Evolutionary conservation across 92 coral and sea anemone genomes (phyloP).

Genomic region (Porites divaricata): DNA sequence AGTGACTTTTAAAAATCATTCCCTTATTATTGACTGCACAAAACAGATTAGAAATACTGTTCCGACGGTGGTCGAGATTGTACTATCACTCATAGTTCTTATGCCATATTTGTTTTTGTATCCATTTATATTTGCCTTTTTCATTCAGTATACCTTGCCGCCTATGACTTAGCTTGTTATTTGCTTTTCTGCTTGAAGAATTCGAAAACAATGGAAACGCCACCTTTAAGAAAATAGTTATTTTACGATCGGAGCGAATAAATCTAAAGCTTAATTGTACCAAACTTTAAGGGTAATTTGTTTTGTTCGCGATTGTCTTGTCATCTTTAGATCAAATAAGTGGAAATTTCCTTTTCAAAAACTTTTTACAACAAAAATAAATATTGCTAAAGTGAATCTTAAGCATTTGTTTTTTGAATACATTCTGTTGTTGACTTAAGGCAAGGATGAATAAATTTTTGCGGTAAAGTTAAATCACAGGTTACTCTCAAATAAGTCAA

Average conservation of each 20-base stretch:
- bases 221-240: constrained; percentile 12
- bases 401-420: neutral
- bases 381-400: neutral
- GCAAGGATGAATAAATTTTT: neutral
- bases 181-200: constrained; percentile 1
- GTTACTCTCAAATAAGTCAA: neutral
- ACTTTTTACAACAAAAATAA: neutral
- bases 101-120: too few relatives aligned
- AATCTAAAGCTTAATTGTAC: neutral
- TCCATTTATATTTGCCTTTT: neutral
- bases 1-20: neutral
- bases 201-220: constrained; percentile 10
- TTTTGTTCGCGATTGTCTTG: too few relatives aligned
- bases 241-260: neutral
- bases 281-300: too few relatives aligned
- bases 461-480: neutral
- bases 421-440: neutral
- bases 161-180: neutral
- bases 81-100: too few relatives aligned
- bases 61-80: too few relatives aligned
- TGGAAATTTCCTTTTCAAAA: neutral
- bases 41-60: too few relatives aligned
- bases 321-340: too few relatives aligned
- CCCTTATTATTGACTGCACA: neutral
- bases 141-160: neutral